Base-by-base conservation (phyloP, 2,888 invertebrate genomes). In the Drosophila phalerata region DNA sequence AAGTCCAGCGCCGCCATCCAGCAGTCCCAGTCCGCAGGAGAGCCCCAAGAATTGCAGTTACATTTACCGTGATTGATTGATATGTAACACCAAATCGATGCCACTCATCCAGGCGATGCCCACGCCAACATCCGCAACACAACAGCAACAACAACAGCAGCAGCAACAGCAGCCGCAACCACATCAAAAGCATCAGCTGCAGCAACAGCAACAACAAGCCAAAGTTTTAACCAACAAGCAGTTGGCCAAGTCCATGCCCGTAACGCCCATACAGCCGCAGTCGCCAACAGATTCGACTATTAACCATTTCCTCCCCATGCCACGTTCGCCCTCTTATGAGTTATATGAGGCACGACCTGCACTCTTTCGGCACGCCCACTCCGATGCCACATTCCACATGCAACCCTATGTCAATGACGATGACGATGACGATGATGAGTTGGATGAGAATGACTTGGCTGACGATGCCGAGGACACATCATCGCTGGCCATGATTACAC, bases 51-150 rank as follows among this genome's bases (percentile, higher is more conserved):
- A 93, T 88, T 93, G 93, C 90, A 93, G 93, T 81, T 93, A 93
- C 80, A 93, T 93, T 89, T 93, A 93, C 88, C 92, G 93, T 91
- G 93, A 93, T 92, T 93, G 93, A 93, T 93, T 93, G 92, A 92
- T 92, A 92, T 92, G 92, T 83, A 92, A 92, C 85, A 92, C 92
- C 81, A 92, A 92, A 92, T 92, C 92, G 83, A 92, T 92, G 92
- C 92, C 92, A 85, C 89, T 91, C 86, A 92, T 92, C 78, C 90
- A 90, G 88, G 81, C 89, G 73, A 69, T 81, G 81, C 77, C 79
- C 72, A 78, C 81, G 80, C 79, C 83, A 62, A 73, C 77, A 52
- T 49, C 69, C 30, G 56, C 55, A 47, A 22, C 72, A 43, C 52
- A 34, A 9, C 22, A 15, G 5, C 42, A 19, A 2, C 49, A 61